Conservation (phyloP, 1,140 invertebrate genomes). For the Metaphire vulgaris region DNA sequence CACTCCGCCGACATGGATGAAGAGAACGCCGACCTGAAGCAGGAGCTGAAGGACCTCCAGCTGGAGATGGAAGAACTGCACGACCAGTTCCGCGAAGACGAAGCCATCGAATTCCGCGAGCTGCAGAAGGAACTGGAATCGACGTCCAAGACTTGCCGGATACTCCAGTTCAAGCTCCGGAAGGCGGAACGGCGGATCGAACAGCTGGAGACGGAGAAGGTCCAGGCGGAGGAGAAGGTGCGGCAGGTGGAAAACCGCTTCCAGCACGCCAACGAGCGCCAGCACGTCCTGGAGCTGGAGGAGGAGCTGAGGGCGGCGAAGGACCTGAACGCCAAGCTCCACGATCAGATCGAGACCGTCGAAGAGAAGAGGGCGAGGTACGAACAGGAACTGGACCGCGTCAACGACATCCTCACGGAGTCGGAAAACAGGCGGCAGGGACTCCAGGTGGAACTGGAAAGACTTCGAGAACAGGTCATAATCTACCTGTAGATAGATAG, state of each 20-base stretch:
- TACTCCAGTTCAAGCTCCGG: conserved; percentile 93
- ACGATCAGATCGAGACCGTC: conserved; percentile 67
- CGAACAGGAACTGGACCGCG: conserved; percentile 54
- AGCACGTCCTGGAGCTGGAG: conserved; percentile 62
- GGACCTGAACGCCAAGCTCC: conserved; percentile 60
- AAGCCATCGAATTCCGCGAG: conserved; percentile 95
- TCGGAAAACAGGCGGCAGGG: conserved; percentile 46
- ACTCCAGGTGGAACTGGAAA: conserved; percentile 48
- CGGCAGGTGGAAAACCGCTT: background rate
- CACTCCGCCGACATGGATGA: conserved; percentile 87
- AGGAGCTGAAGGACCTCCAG: conserved; percentile 83
- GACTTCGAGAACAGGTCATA: conserved; percentile 45
- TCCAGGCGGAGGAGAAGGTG: conserved; percentile 7
- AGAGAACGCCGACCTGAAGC: conserved; percentile 91
- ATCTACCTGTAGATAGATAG: no score
- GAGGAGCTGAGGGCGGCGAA: conserved; percentile 74
- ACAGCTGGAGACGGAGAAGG: conserved; percentile 61
- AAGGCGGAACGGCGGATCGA: conserved; percentile 89
- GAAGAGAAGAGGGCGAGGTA: conserved; percentile 59
- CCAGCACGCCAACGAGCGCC: conserved; percentile 34
- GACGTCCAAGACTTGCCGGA: conserved; percentile 88
- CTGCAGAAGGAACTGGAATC: conserved; percentile 50
- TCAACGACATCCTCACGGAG: conserved; percentile 46
- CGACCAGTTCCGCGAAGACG: conserved; percentile 89
- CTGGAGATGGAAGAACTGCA: conserved; percentile 98